A percentile compares a stretch with the other conserved stretches of the same genome.
These are phyloP conservation scores for Brachypodius melanocephalos DNA, from an alignment of 2,113 vertebrate genomes.

Conservation along the genomic window DNA sequence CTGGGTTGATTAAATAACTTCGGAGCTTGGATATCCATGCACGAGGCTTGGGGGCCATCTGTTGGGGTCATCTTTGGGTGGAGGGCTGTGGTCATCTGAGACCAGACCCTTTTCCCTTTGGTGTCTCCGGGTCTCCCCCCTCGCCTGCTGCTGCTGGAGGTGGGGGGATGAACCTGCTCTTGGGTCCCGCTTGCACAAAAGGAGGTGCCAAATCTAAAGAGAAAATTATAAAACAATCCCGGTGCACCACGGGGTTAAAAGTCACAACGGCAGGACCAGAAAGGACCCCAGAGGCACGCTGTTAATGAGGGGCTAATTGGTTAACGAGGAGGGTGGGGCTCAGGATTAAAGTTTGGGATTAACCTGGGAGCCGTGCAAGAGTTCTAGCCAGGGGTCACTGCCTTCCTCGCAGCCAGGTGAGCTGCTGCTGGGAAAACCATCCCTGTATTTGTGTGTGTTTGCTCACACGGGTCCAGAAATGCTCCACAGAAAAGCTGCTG, in stretches of 20 bases:
- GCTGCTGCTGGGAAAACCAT: fast-evolving
- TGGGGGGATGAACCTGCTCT: not conserved
- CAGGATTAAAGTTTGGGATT: not conserved
- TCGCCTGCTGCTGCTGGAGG: fast-evolving
- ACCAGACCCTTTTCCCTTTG: not conserved
- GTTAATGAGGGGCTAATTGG: not conserved
- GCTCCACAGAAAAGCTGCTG: not conserved
- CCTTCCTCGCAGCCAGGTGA: not conserved
- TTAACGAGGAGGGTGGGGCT: not conserved
- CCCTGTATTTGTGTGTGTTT: not conserved
- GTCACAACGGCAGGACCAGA: not conserved
- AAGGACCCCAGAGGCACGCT: not conserved
- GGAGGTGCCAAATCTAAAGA: not conserved
- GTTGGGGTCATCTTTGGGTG: not conserved
- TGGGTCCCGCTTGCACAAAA: not conserved
- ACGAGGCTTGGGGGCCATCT: not conserved
- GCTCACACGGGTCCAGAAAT: not conserved
- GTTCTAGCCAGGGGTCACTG: fast-evolving
- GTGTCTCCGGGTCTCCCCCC: not conserved
- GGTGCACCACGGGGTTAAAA: not conserved
- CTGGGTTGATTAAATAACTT: not conserved
- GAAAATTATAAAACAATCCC: not conserved
- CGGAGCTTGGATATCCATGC: not conserved
- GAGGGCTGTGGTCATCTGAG: fast-evolving
- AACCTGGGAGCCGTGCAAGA: not conserved